Evolutionary conservation across 2,797 vertebrate species (phyloP).

Genomic region (Clangula hyemalis): DNA sequence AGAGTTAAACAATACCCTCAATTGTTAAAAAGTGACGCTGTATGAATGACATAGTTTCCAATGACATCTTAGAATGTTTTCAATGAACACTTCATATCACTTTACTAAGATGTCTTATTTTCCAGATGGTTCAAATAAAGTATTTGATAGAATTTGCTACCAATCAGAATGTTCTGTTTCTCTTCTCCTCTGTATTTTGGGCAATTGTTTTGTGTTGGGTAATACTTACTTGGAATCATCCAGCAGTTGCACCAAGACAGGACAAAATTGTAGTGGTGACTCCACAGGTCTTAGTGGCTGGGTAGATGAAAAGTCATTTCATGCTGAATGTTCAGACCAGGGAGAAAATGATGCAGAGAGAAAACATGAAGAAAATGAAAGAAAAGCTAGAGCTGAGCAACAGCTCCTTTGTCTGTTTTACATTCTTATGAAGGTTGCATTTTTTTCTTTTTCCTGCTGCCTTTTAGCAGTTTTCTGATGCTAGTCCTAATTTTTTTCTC

Average conservation of each 20-base stretch:
- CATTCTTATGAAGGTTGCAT: neutral
- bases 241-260: neutral
- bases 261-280: neutral
- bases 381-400: slow-evolving; percentile 11
- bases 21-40: neutral
- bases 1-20: neutral
- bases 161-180: neutral
- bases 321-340: neutral
- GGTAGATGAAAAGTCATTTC: neutral
- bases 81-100: neutral
- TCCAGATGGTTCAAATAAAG: neutral
- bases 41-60: neutral
- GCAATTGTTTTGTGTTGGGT: neutral
- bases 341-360: neutral
- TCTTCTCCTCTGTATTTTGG: neutral
- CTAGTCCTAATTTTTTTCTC: slow-evolving; percentile 37
- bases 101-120: neutral
- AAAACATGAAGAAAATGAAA: neutral
- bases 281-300: neutral
- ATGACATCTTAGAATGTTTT: neutral
- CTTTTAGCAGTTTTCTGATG: slow-evolving; percentile 44
- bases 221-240: neutral
- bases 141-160: neutral
- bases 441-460: neutral
- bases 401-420: slow-evolving; percentile 10